A percentile compares a stretch with the other conserved stretches of the same genome.
phyloP scores from a whole-genome alignment of 2,113 vertebrate genomes.

The Microcebus griseorufus region DNA sequence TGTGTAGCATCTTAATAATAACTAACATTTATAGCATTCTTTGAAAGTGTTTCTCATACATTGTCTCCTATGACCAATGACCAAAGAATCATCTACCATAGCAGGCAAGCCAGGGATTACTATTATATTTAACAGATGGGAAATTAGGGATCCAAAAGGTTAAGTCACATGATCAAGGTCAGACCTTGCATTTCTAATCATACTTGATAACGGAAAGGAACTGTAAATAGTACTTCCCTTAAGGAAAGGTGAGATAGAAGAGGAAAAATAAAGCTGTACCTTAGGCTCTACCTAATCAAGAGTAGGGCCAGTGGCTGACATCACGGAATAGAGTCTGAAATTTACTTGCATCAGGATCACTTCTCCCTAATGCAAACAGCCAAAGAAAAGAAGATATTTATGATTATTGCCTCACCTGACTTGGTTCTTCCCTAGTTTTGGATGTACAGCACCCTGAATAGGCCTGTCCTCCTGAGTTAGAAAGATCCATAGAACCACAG shows the following conservation, averaged over 20 bases:
- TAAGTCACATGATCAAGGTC: background rate
- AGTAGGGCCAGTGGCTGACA: background rate
- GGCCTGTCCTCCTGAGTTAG: background rate
- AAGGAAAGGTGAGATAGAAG: background rate
- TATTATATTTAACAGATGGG: background rate
- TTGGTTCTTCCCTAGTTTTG: background rate
- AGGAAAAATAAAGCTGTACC: background rate
- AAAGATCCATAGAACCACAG: background rate
- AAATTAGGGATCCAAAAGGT: background rate
- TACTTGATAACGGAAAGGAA: background rate
- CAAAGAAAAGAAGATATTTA: background rate
- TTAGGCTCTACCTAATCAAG: background rate
- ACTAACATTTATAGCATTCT: background rate
- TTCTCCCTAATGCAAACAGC: background rate
- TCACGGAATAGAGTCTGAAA: background rate
- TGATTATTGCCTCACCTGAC: background rate
- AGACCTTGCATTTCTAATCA: background rate
- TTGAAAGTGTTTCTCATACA: background rate
- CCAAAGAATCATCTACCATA: background rate
- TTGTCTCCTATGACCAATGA: accelerated
- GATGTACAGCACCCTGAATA: background rate
- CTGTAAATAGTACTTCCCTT: background rate
- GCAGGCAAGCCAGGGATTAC: background rate
- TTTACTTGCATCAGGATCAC: background rate
- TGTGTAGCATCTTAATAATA: background rate